A percentile compares a stretch with the other conserved stretches of the same genome.
Conservation (phyloP, 2,888 invertebrate species). For the Scaptomyza polygonia region DNA sequence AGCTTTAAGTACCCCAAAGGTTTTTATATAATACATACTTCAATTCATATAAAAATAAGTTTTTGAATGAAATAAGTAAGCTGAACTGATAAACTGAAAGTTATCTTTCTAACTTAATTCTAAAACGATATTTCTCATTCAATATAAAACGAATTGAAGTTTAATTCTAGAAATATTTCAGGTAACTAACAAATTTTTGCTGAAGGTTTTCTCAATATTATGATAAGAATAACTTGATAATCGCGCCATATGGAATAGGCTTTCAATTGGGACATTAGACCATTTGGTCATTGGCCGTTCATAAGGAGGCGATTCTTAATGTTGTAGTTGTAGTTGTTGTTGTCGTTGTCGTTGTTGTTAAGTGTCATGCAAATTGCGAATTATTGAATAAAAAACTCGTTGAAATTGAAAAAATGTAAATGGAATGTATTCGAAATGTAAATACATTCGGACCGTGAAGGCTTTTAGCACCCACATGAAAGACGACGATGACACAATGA, state of each 20-base stretch:
- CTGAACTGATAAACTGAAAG: no score
- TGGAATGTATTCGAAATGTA: constrained; percentile 73
- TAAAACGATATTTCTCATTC: no score
- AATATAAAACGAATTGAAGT: no score
- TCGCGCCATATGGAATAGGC: constrained; percentile 34
- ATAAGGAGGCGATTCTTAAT: constrained; percentile 6
- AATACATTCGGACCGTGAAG: constrained; percentile 53
- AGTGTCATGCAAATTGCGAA: constrained; percentile 71
- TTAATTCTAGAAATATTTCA: no score
- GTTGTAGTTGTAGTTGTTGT: constrained; percentile 12
- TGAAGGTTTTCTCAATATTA: not conserved
- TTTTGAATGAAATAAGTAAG: no score
- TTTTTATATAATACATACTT: no score
- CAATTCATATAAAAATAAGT: no score
- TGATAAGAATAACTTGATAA: not conserved
- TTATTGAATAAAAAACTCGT: constrained; percentile 65
- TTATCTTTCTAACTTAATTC: no score
- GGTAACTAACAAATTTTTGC: no score
- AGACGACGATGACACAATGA: constrained; percentile 33
- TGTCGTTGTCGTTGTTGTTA: not conserved
- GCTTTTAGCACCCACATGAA: constrained; percentile 39
- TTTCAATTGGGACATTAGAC: constrained; percentile 7
- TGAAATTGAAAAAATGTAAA: constrained; percentile 76
- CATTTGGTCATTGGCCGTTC: constrained; percentile 26
- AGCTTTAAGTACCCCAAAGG: no score